These are phyloP conservation scores for Atrichornis clamosus DNA, from an alignment of 2,113 vertebrate genomes.

Conservation along the genomic window DNA sequence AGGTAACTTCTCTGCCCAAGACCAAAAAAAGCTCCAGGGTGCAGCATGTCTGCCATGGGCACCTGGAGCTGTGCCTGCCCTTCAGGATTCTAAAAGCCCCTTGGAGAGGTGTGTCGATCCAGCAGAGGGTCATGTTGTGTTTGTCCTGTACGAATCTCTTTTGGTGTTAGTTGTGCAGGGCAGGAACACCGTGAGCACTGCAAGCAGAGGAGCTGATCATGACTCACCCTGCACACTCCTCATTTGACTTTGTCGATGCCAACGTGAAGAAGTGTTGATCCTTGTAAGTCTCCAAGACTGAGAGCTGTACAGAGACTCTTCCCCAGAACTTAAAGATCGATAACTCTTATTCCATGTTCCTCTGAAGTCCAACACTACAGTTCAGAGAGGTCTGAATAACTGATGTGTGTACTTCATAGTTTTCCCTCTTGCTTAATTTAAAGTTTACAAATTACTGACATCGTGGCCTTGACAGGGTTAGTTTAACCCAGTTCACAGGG, in stretches of 20 bases:
- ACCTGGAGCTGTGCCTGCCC: neutral
- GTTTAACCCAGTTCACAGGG: neutral
- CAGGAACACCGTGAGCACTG: neutral
- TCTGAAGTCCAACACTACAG: neutral
- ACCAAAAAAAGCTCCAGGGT: neutral
- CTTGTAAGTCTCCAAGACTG: neutral
- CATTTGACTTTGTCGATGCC: neutral
- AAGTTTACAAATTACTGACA: neutral
- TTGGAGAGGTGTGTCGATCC: neutral
- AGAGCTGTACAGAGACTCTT: neutral
- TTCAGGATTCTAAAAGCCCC: neutral
- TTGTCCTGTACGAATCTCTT: neutral
- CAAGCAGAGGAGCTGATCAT: neutral
- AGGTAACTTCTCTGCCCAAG: neutral
- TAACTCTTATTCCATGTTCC: neutral
- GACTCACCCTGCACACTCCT: neutral
- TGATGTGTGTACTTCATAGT: accelerated
- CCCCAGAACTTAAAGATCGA: neutral
- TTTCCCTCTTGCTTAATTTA: neutral
- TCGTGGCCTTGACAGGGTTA: neutral
- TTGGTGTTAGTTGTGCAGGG: neutral
- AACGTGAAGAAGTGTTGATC: neutral
- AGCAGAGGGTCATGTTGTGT: neutral
- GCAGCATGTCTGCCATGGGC: neutral
- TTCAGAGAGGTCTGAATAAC: neutral